Percentiles rank a stretch among this genome's conserved stretches.
These are phyloP conservation scores for Gambusia holbrooki DNA, from an alignment of 2,113 vertebrate genomes.

Conservation along the genomic window DNA sequence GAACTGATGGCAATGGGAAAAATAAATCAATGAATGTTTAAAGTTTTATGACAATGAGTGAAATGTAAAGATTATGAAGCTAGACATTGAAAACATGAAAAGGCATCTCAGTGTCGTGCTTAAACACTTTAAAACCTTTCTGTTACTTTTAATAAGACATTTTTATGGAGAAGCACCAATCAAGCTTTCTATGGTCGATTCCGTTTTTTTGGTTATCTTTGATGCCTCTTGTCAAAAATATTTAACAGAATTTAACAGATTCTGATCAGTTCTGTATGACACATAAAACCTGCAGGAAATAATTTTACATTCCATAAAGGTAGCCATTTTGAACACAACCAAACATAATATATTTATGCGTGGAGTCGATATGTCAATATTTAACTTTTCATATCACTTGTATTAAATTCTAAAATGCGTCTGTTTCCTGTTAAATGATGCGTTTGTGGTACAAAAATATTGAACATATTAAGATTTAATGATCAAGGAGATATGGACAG, in stretches of 20 bases:
- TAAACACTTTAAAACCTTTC: no score
- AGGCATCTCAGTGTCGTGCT: no score
- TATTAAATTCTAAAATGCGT: background rate
- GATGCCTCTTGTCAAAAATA: background rate
- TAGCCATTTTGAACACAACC: no score
- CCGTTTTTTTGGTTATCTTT: background rate
- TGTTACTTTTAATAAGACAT: background rate
- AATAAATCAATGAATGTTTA: no score
- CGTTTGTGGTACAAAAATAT: background rate
- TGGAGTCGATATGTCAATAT: background rate
- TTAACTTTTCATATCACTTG: background rate
- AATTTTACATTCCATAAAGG: no score
- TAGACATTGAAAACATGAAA: no score
- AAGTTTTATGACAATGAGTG: no score
- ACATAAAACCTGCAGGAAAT: no score
- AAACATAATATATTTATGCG: background rate
- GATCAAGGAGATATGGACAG: no score
- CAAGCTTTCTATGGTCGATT: background rate
- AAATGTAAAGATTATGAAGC: no score
- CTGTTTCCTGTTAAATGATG: background rate
- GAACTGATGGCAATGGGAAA: no score
- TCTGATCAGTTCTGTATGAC: background rate
- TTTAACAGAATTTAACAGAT: background rate
- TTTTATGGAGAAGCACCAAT: background rate
- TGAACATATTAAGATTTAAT: background rate